Percentiles rank a stretch among this genome's conserved stretches.
phyloP scores from a whole-genome alignment of 2,888 invertebrate genomes.

The Lepidocyrtoides sp. region DNA sequence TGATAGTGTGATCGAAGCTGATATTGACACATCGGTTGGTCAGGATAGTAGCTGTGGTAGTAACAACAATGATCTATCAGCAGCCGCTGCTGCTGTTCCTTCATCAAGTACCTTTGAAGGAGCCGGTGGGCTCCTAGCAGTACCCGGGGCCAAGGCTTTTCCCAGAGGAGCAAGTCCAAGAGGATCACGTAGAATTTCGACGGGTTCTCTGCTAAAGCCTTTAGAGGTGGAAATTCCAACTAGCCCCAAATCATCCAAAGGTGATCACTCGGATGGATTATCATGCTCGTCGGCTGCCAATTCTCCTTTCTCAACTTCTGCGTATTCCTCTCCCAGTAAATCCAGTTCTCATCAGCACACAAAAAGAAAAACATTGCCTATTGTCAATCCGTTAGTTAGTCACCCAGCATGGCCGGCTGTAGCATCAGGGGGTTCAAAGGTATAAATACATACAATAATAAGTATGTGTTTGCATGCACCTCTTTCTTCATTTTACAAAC shows the following conservation, averaged over 20 bases:
- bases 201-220: constrained; percentile 95
- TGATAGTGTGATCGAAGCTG: constrained; percentile 75
- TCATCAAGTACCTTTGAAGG: constrained; percentile 34
- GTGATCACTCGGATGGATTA: constrained; percentile 79
- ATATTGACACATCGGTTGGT: constrained; percentile 74
- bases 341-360: constrained; percentile 88
- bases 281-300: constrained; percentile 82
- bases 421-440: constrained; percentile 94
- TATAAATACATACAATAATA: constrained; percentile 86
- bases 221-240: constrained; percentile 87
- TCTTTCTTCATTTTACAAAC: too few species aligned
- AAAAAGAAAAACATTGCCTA: constrained; percentile 91
- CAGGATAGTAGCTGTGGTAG: constrained; percentile 75
- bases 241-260: constrained; percentile 83
- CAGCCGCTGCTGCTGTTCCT: neutral
- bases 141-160: constrained; percentile 80
- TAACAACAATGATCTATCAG: constrained; percentile 63
- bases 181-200: constrained; percentile 95
- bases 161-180: constrained; percentile 86
- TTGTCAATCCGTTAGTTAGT: constrained; percentile 95
- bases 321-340: constrained; percentile 87
- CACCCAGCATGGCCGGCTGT: constrained; percentile 92
- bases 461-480: neutral
- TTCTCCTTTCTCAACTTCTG: constrained; percentile 86
- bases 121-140: constrained; percentile 60